phyloP scores from a whole-genome alignment of 2,888 invertebrate genomes.

The Melolontha melolontha region DNA sequence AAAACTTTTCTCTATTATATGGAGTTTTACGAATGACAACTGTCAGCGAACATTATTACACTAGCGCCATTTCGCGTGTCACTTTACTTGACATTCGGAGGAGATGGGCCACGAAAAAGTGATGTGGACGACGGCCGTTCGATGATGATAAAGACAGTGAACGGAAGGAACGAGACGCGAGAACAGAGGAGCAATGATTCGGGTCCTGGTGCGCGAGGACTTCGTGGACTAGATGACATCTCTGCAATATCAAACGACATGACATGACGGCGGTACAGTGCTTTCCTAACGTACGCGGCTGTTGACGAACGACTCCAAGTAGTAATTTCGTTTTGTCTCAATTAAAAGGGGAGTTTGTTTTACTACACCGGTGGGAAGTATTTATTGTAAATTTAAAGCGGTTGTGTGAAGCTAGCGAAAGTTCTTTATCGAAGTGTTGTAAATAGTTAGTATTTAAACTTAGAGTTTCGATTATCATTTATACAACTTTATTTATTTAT shows the following conservation, averaged over 20 bases:
- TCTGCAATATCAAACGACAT: conserved; percentile 37
- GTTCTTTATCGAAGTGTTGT: neutral
- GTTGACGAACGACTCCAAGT: neutral
- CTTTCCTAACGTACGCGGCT: conserved; percentile 4
- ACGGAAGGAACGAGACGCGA: conserved; percentile 35
- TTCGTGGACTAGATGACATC: conserved; percentile 34
- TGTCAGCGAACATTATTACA: conserved; percentile 65
- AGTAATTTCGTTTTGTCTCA: conserved; percentile 29
- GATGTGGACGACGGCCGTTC: conserved; percentile 47
- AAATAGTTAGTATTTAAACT: too few relatives aligned
- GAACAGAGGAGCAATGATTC: conserved; percentile 22
- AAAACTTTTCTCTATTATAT: conserved; percentile 61
- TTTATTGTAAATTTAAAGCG: conserved; percentile 21
- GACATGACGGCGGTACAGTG: conserved; percentile 31
- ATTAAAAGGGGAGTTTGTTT: conserved; percentile 27
- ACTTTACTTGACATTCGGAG: conserved; percentile 56
- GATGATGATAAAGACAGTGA: conserved; percentile 50
- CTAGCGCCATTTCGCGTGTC: conserved; percentile 57
- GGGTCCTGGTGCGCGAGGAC: conserved; percentile 19
- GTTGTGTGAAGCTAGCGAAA: neutral
- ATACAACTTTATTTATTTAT: too few relatives aligned
- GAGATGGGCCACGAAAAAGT: conserved; percentile 50
- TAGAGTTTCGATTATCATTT: too few relatives aligned
- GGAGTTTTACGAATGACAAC: conserved; percentile 63
- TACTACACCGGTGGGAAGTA: conserved; percentile 8